Base-by-base conservation (phyloP, 1,140 invertebrate species). In the Tenebrio molitor region DNA sequence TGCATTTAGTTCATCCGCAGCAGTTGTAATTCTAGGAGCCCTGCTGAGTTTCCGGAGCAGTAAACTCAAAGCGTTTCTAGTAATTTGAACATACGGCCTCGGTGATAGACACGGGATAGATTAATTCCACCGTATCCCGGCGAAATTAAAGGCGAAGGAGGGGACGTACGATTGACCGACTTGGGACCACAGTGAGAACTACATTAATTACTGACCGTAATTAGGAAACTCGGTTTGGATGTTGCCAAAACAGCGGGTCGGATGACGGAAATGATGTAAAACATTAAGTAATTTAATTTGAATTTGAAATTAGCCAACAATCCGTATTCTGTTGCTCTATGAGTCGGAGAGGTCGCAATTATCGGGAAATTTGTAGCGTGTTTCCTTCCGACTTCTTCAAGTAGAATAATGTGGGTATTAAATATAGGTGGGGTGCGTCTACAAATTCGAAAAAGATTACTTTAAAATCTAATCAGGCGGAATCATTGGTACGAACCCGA, bases 81-180 rank as follows among this genome's bases (percentile, higher is more conserved):
- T 66, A 66, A 66, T 66, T 66, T 66, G 64, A 66, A 66, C 64
- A 66, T 66, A 66, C 64, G 17, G 64, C 64, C 64, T 29, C 42
- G 39, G 64, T 66, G 64, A 66, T 66, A 66, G 64, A 66, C 64
- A 66, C 39, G 14, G 64, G 64, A 66, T 66, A 66, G 64, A 66
- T 66, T 66, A 66, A 66, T 66, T 66, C 64, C 64, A 66, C 64
- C 64, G 64, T 66, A 66, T 66, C 64, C 36, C 39, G 19, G 64
- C 64, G 36, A 66, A 66, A 66, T 66, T 66, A 66, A 66, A 66
- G 64, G 25, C 64, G 42, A 44, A 33, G 42, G 36, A 66, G 64
- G 36, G 64, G 42, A 23, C 36, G 64, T 39, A 34, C 64, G 64
- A 66, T 66, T 66, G 64, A 66, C 64, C 64, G 64, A 66, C 64